Percentiles rank a stretch among this genome's conserved stretches.
Evolutionary conservation across 2,888 invertebrate species (phyloP).

Genomic region (Oscheius sp.): DNA sequence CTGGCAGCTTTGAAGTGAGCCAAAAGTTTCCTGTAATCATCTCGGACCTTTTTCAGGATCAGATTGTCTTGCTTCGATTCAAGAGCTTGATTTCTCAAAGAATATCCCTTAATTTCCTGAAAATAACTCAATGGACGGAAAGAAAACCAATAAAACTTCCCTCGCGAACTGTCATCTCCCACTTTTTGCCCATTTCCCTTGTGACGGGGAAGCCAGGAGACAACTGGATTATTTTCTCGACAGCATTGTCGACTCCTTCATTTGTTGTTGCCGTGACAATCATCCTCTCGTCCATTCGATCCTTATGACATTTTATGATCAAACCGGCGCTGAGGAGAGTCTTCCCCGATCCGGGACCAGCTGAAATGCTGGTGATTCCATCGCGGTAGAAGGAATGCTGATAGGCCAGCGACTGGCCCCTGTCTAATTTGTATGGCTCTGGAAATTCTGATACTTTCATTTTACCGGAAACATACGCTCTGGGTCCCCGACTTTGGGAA

Average conservation of each 20-base stretch:
- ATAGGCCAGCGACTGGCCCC: neutral
- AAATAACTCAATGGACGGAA: too few species aligned
- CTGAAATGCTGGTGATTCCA: neutral
- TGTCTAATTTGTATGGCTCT: neutral
- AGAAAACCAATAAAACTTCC: neutral
- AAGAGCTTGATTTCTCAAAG: too few species aligned
- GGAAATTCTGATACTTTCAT: neutral
- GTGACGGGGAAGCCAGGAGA: neutral
- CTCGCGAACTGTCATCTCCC: neutral
- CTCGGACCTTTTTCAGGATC: neutral
- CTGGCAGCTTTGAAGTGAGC: neutral
- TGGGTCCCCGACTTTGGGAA: neutral
- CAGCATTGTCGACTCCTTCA: neutral
- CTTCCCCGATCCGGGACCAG: neutral
- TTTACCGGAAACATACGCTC: neutral
- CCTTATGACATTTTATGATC: neutral
- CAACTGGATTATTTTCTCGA: neutral
- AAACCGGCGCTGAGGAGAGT: neutral
- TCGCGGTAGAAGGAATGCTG: neutral
- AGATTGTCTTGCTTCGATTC: neutral
- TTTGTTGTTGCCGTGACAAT: neutral
- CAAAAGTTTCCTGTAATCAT: neutral
- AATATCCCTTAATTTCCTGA: too few species aligned
- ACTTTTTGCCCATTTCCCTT: neutral
- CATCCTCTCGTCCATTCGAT: neutral